phyloP scores from a whole-genome alignment of 1,140 invertebrate genomes.

The Zophobas morio region DNA sequence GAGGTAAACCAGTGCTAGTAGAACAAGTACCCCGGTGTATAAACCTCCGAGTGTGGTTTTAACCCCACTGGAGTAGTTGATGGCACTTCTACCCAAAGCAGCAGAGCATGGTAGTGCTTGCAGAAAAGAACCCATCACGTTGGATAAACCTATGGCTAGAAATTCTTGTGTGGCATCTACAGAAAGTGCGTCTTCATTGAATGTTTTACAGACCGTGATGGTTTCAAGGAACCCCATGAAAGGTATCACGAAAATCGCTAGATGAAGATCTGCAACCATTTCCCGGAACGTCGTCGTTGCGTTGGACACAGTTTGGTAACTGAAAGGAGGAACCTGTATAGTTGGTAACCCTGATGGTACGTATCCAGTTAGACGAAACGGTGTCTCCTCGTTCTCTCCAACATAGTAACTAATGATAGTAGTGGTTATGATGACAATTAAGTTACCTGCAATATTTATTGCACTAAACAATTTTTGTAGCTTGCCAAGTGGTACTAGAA shows the following conservation, averaged over 20 bases:
- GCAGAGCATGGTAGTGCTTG: conserved; percentile 89
- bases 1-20: conserved; percentile 83
- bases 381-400: conserved; percentile 66
- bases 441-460: conserved; percentile 81
- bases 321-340: conserved; percentile 77
- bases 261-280: conserved; percentile 81
- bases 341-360: conserved; percentile 80
- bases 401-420: conserved; percentile 73
- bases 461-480: conserved; percentile 73
- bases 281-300: conserved; percentile 75
- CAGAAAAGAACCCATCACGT: conserved; percentile 91
- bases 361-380: conserved; percentile 77
- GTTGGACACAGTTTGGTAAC: conserved; percentile 71
- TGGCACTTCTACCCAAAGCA: conserved; percentile 88
- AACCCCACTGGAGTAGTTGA: conserved; percentile 91
- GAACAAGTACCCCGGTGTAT: conserved; percentile 87
- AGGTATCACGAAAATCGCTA: conserved; percentile 85
- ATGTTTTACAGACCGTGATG: conserved; percentile 88
- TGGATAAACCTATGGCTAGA: conserved; percentile 85
- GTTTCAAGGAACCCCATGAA: conserved; percentile 86
- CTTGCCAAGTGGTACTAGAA: conserved; percentile 55
- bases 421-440: conserved; percentile 81
- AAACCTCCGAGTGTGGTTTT: conserved; percentile 88
- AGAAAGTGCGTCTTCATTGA: conserved; percentile 80
- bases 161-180: conserved; percentile 90